These are phyloP conservation scores for Atta cephalotes DNA, from an alignment of 1,140 invertebrate species.

Conservation along the genomic window DNA sequence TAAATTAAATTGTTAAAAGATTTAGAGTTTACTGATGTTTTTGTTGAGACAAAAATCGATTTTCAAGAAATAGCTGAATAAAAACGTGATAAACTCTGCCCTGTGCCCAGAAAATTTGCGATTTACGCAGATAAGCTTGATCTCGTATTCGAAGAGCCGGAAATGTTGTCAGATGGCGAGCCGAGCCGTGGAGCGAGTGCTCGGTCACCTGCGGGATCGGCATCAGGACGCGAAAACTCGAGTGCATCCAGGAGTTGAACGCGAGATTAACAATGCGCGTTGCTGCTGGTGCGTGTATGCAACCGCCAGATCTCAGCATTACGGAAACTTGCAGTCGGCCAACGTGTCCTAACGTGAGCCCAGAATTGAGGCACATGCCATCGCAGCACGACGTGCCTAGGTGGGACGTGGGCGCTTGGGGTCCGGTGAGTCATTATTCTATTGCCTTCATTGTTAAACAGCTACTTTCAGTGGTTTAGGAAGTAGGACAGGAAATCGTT, in stretches of 20 bases:
- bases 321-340: slow-evolving; percentile 77
- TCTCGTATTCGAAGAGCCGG: neutral
- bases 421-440: slow-evolving; percentile 74
- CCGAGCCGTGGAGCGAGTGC: slow-evolving; percentile 86
- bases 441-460: slow-evolving; percentile 5
- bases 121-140: neutral
- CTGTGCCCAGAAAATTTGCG: neutral
- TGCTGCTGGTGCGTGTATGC: slow-evolving; percentile 83
- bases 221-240: slow-evolving; percentile 86
- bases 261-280: slow-evolving; percentile 85
- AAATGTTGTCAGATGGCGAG: slow-evolving; percentile 77
- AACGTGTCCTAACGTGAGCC: slow-evolving; percentile 73
- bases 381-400: slow-evolving; percentile 74
- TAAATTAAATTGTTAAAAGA: neutral
- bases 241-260: slow-evolving; percentile 86
- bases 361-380: slow-evolving; percentile 80
- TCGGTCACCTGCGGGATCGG: slow-evolving; percentile 90
- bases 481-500: slow-evolving; percentile 4
- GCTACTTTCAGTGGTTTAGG: neutral
- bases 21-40: neutral
- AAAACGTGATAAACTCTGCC: neutral
- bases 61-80: neutral
- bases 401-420: slow-evolving; percentile 82
- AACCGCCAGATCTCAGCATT: slow-evolving; percentile 79
- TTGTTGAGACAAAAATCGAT: neutral